Evolutionary conservation across 2,113 vertebrate genomes (phyloP).

Genomic region (Bubo bubo): DNA sequence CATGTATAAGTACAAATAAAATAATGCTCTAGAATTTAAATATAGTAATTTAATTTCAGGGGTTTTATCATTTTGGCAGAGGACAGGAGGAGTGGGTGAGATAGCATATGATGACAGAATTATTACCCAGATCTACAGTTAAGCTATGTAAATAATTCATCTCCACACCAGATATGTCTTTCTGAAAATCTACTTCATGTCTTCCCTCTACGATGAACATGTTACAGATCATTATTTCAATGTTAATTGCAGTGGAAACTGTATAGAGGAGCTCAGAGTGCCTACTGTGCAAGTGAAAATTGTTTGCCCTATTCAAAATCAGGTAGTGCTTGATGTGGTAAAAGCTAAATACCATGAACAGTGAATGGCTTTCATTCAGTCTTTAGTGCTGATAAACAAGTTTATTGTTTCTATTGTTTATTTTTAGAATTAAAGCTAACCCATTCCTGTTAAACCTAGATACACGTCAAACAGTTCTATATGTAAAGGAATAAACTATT

Average conservation of each 20-base stretch:
- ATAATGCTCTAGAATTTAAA: neutral
- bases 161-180: neutral
- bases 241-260: neutral
- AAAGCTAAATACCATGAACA: slow-evolving; percentile 3
- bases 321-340: neutral
- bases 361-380: slow-evolving; percentile 13
- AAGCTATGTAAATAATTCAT: neutral
- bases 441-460: neutral
- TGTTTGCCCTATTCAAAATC: slow-evolving; percentile 6
- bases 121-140: neutral
- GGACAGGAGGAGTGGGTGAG: neutral
- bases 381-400: neutral
- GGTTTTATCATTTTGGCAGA: neutral
- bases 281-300: neutral
- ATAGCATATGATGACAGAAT: neutral
- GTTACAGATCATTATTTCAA: neutral
- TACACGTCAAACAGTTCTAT: neutral
- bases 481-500: neutral
- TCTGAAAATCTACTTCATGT: neutral
- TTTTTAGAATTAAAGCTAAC: neutral
- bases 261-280: neutral
- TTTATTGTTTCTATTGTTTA: neutral
- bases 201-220: neutral
- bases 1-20: neutral
- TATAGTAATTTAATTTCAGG: neutral